Percentiles rank a stretch among this genome's conserved stretches.
phyloP scores from a whole-genome alignment of 2,113 vertebrate species.

The Dermatemys mawii region DNA sequence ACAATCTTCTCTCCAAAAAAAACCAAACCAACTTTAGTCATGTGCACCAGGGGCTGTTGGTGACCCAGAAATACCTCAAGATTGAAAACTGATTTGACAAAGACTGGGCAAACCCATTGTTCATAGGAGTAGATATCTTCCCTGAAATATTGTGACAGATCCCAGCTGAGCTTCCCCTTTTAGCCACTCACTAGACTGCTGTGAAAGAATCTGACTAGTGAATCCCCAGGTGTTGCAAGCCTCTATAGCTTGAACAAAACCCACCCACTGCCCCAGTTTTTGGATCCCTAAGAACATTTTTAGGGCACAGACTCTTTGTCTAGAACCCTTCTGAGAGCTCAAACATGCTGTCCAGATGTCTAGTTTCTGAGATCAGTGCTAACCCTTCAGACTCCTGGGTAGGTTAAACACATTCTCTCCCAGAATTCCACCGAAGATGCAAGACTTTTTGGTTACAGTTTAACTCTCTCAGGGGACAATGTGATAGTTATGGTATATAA shows the following conservation, averaged over 20 bases:
- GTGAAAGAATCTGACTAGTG: not conserved
- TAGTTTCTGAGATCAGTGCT: not conserved
- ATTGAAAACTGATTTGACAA: not conserved
- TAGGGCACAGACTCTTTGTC: not conserved
- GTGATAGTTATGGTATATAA: too few relatives aligned
- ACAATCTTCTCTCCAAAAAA: not conserved
- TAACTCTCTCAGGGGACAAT: too few relatives aligned
- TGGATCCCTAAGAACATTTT: not conserved
- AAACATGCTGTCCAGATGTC: not conserved
- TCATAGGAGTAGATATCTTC: not conserved
- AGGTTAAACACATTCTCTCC: not conserved
- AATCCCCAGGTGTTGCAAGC: not conserved
- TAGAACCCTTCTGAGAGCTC: not conserved
- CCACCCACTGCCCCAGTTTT: not conserved
- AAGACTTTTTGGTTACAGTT: too few relatives aligned
- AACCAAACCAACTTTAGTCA: rapidly evolving
- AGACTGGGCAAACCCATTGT: not conserved
- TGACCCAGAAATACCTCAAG: not conserved
- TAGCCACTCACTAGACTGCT: not conserved
- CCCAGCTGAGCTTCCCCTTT: not conserved
- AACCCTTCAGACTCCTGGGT: not conserved
- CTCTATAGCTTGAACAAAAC: not conserved
- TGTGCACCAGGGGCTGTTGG: not conserved
- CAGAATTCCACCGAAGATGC: too few relatives aligned
- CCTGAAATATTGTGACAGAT: not conserved